These are phyloP conservation scores for Lepilemur ruficaudatus DNA, from an alignment of 2,797 vertebrate species.

Conservation along the genomic window DNA sequence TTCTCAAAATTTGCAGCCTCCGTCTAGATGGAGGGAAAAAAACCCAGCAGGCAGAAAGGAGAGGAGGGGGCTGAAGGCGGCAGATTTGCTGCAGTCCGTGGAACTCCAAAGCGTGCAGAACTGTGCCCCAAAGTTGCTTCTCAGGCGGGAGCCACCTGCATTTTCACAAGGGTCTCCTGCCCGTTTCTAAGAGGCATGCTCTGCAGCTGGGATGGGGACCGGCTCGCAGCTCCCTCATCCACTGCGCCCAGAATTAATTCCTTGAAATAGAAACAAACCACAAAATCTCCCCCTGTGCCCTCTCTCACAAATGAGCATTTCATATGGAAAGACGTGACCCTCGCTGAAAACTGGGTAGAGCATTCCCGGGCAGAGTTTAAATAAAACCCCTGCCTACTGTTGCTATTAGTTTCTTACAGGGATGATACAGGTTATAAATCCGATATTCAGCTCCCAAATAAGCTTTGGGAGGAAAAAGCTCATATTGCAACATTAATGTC, in stretches of 20 bases:
- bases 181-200: conserved; percentile 23
- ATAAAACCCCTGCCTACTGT: conserved; percentile 56
- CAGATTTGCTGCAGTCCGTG: not conserved
- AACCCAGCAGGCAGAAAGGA: conserved; percentile 15
- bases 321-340: conserved; percentile 63
- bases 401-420: conserved; percentile 62
- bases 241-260: conserved; percentile 46
- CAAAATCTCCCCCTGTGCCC: conserved; percentile 28
- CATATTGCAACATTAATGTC: conserved; percentile 74
- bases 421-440: conserved; percentile 62
- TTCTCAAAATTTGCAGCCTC: conserved; percentile 59
- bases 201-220: not conserved
- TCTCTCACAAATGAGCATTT: conserved; percentile 43
- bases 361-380: conserved; percentile 64
- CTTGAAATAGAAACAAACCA: conserved; percentile 53
- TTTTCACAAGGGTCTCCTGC: not conserved
- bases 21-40: conserved; percentile 15
- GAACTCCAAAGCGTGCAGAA: conserved; percentile 23
- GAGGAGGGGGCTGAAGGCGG: not conserved
- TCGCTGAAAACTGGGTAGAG: conserved; percentile 38
- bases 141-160: not conserved
- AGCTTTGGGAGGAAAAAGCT: conserved; percentile 57
- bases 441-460: conserved; percentile 68
- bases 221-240: not conserved
- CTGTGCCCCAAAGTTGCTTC: conserved; percentile 14